A percentile compares a stretch with the other conserved stretches of the same genome.
Conservation (phyloP, 1,140 invertebrate genomes). For the Chionoecetes opilio region DNA sequence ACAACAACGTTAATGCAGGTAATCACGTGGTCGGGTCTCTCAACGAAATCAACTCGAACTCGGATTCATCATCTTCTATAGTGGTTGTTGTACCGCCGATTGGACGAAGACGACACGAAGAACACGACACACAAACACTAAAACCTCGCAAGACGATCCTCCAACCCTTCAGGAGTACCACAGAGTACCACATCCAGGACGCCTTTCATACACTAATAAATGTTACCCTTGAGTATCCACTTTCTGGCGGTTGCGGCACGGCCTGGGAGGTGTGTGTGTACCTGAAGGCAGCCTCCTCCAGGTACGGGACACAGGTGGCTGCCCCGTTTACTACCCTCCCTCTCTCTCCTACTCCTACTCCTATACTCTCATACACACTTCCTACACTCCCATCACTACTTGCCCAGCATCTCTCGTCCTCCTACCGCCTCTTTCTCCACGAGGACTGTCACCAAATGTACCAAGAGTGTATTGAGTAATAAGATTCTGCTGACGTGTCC, state of each 20-base stretch:
- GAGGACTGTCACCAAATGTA: too few relatives aligned
- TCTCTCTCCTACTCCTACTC: neutral
- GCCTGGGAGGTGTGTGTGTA: neutral
- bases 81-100: conserved; percentile 45
- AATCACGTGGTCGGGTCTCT: neutral
- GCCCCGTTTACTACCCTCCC: neutral
- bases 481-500: too few relatives aligned
- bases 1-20: conserved; percentile 43
- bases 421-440: too few relatives aligned
- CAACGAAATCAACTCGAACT: conserved; percentile 55
- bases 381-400: neutral
- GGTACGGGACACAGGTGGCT: neutral
- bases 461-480: too few relatives aligned
- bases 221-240: too few relatives aligned
- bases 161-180: too few relatives aligned
- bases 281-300: neutral
- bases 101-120: conserved; percentile 2
- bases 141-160: too few relatives aligned
- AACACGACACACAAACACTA: too few relatives aligned
- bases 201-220: too few relatives aligned
- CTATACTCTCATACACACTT: neutral
- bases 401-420: too few relatives aligned
- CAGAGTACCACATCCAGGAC: too few relatives aligned
- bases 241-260: neutral
- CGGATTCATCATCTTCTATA: conserved; percentile 32